Base-by-base conservation (phyloP, 53 echinoderm and acorn worm species). In the Glandiceps talaboti region DNA sequence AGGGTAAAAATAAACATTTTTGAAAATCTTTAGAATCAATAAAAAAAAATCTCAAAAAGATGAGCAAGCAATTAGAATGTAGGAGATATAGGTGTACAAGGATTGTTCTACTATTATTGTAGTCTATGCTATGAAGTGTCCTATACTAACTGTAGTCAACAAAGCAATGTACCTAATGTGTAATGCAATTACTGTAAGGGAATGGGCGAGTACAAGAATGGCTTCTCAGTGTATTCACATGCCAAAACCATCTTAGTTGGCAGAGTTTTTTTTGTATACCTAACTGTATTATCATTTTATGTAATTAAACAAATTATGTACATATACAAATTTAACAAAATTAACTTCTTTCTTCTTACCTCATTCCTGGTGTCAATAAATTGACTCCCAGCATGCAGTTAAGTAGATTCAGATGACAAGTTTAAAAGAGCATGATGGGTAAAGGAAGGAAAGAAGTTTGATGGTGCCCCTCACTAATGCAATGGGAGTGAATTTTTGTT, bases 391-490 rank as follows among this genome's bases (percentile, higher is more conserved):
- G 64, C 64, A 45, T 45, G 64, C 64, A 45, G 64, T 45, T 45
- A 20, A 12, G 64, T 45, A 45, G 64, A 20, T 45, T 45, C 64
- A 45, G 64, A 12, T 45, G 6, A 45, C 6, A 20, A 45, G 64
- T 12, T 6, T 12, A 12, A 6, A 45, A 45, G 6, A 6, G 64
- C 6, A 20, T 20, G 20, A 12, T 12, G 64, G 64, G 64, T 45
- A 45, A 45, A 45, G 64, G 64, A 45, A 45, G 64, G 64, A 45
- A 45, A 45, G 64, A 45, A 45, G 6, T 45, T 45, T 45, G 64
- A 45, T 45, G 64, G 64, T 45, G 64, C 64, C 64, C 64, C 64
- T 45, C 64, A 45, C 64, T 45, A 45, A 45, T 45, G 64, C 64
- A 45, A 45, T 45, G 64, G 64, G 64, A 45, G 64, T 45, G 64